Conservation (phyloP, 2,888 invertebrate genomes). For the Miltochrista miniata region DNA sequence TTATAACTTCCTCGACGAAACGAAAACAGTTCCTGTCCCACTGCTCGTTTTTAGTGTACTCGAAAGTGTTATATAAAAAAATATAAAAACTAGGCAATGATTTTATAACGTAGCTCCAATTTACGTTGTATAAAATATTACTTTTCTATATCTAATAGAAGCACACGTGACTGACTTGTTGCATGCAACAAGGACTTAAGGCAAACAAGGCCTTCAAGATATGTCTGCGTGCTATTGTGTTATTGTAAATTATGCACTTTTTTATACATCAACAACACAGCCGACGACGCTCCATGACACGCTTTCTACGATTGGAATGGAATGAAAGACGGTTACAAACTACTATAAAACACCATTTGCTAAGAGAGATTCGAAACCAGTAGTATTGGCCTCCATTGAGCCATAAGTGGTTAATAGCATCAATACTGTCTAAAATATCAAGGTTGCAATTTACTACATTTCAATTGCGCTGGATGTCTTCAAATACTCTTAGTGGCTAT, state of each 20-base stretch:
- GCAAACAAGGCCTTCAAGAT: conserved; percentile 55
- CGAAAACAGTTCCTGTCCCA: not conserved
- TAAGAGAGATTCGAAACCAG: conserved; percentile 21
- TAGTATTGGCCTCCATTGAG: conserved; percentile 14
- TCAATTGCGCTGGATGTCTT: not conserved
- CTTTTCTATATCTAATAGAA: conserved; percentile 28
- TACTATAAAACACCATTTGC: conserved; percentile 23
- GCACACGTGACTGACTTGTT: conserved; percentile 44
- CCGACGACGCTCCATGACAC: conserved; percentile 62
- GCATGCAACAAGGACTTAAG: conserved; percentile 55
- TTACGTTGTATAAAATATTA: conserved; percentile 24
- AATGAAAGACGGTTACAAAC: conserved; percentile 15
- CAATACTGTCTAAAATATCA: conserved; percentile 12
- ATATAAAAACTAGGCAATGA: not conserved
- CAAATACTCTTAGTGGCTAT: not conserved
- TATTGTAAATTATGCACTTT: conserved; percentile 65
- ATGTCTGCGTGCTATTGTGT: conserved; percentile 56
- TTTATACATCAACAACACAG: conserved; percentile 52
- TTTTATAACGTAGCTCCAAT: conserved; percentile 4
- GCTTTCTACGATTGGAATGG: conserved; percentile 63
- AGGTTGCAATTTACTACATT: not conserved
- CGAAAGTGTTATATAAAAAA: not conserved
- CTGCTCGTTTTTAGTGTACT: not conserved
- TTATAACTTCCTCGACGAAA: too few species aligned
- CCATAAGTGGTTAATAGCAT: conserved; percentile 18